A percentile compares a stretch with the other conserved stretches of the same genome.
phyloP scores from a whole-genome alignment of 2,797 vertebrate genomes.

The Meda fulgida region DNA sequence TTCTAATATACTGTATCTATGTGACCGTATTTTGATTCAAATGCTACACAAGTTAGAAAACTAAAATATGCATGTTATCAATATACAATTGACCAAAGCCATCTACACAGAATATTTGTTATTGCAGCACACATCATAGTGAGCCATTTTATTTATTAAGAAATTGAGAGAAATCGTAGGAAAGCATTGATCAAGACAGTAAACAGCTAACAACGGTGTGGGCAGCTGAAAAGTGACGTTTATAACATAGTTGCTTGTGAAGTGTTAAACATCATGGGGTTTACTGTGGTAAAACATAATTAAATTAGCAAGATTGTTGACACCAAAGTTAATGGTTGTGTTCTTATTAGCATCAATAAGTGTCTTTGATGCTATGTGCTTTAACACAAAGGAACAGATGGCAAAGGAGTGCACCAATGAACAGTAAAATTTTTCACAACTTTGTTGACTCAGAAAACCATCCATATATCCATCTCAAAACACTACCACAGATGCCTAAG shows the following conservation, averaged over 20 bases:
- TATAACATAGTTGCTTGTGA: not conserved
- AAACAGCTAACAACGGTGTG: not conserved
- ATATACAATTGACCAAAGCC: not conserved
- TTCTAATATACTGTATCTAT: not conserved
- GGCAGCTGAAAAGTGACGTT: not conserved
- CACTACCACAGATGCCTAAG: constrained; percentile 7
- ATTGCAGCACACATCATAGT: not conserved
- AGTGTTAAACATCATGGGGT: constrained; percentile 20
- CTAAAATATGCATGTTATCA: not conserved
- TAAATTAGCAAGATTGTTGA: constrained; percentile 15
- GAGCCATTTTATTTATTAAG: not conserved
- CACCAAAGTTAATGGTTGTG: not conserved
- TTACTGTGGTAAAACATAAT: constrained; percentile 28
- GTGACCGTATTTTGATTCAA: not conserved
- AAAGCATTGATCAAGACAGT: not conserved
- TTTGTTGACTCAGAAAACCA: constrained; percentile 36
- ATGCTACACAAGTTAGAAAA: not conserved
- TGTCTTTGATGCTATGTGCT: constrained; percentile 28
- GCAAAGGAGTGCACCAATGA: constrained; percentile 34
- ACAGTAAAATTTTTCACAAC: constrained; percentile 32
- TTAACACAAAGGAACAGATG: constrained; percentile 38
- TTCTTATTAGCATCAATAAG: constrained; percentile 22
- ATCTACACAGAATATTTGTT: not conserved
- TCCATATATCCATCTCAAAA: constrained; percentile 7
- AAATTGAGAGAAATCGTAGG: not conserved